A percentile compares a stretch with the other conserved stretches of the same genome.
These are phyloP conservation scores for Ips nitidus DNA, from an alignment of 1,140 invertebrate species.

Conservation along the genomic window DNA sequence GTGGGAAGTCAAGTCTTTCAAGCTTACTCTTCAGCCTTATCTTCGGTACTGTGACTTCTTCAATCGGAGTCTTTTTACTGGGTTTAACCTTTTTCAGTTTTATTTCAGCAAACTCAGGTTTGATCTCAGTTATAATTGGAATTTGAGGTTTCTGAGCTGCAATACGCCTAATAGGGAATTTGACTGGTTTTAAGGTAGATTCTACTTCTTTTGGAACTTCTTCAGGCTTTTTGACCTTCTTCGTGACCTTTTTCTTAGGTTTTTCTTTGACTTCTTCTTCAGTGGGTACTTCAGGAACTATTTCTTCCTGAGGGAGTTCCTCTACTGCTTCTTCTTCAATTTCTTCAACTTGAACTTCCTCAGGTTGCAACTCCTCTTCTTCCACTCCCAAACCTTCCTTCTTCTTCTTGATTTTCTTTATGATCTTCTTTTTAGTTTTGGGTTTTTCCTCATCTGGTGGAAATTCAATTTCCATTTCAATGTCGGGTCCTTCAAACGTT, in stretches of 20 bases:
- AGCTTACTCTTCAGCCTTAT: constrained; percentile 66
- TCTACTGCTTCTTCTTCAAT: constrained; percentile 43
- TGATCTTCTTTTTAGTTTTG: constrained; percentile 42
- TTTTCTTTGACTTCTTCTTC: constrained; percentile 43
- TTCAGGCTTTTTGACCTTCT: constrained; percentile 52
- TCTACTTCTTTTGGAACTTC: constrained; percentile 48
- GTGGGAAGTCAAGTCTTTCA: constrained; percentile 62
- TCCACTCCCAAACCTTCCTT: constrained; percentile 51
- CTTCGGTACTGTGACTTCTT: constrained; percentile 61
- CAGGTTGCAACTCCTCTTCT: constrained; percentile 52
- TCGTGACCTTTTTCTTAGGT: constrained; percentile 43
- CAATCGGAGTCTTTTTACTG: constrained; percentile 44
- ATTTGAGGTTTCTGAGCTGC: constrained; percentile 29
- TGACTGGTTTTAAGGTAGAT: constrained; percentile 44
- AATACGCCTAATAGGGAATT: constrained; percentile 20
- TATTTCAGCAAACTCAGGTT: constrained; percentile 46
- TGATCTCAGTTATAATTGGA: constrained; percentile 32
- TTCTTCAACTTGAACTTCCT: constrained; percentile 47
- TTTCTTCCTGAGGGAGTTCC: constrained; percentile 32
- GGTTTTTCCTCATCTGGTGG: constrained; percentile 22
- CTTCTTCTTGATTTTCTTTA: constrained; percentile 45
- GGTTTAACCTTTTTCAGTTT: constrained; percentile 48
- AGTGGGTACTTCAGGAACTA: constrained; percentile 49
- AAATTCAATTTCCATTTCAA: constrained; percentile 39
- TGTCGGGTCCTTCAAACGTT: constrained; percentile 33